Evolutionary conservation across 2,888 invertebrate genomes (phyloP), one percentile per base, ranked within the genome.

Genomic region (Leptinotarsa rubiginosa): DNA sequence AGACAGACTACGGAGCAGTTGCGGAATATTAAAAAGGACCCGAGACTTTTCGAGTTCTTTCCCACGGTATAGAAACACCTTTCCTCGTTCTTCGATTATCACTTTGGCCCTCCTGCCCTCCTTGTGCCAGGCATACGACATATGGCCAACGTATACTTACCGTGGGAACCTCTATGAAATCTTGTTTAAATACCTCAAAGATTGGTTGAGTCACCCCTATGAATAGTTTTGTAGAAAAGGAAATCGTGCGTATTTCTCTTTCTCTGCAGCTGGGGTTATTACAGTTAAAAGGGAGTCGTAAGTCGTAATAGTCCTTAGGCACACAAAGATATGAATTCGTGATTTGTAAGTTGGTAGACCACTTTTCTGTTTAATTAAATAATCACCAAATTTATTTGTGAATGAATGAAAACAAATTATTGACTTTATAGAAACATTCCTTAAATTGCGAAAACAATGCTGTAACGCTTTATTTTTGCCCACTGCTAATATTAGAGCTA

Each of bases 111-210:
- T 76, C 15, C 31, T 25, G 77, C 76, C 80, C 79, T 79, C 77
- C 80, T 81, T 83, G 81, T 82, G 82, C 81, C 73, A 67, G 80
- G 82, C 82, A 81, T 84, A 81, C 85, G 84, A 85, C 86, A 86
- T 86, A 85, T 86, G 86, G 86, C 80, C 80, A 83, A 83, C 84
- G 85, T 81, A 81, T 62, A 62, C 62, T 74, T 25, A 66, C 80
- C 85, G 84, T 84, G 85, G 85, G 85, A 85, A 85, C 73, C 74
- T 64, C 74, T 69, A 69, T 76, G 80, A 81, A 80, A 80, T 80
- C 80, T 82, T 80, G 81, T 81, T 79, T 81, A 80, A 83, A 83
- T 83, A 83, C 81, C 82, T 82, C 41, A 76, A 80, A 79, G 79
- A 80, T 80, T 80, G 80, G 81, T 80, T 81, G 79, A 80, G 78